Conservation (phyloP, 2,888 invertebrate species). For the Drosophila neutralis region DNA sequence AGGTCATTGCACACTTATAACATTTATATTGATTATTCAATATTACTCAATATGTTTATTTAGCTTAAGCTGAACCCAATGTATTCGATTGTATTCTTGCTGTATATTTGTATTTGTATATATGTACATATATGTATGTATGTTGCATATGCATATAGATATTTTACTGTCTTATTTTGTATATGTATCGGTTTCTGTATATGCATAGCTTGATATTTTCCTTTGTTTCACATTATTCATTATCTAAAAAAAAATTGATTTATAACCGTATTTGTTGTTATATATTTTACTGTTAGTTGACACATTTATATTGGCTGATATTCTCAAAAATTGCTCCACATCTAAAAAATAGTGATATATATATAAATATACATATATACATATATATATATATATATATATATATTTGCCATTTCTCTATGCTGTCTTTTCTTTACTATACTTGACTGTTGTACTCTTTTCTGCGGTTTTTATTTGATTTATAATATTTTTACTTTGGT, state of each 20-base stretch:
- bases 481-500: background rate
- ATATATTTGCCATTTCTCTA: slow-evolving; percentile 1
- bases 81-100: background rate
- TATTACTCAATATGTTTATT: background rate
- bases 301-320: no score
- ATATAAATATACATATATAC: background rate
- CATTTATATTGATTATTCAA: slow-evolving; percentile 5
- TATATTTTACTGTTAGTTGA: slow-evolving; percentile 6
- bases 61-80: background rate
- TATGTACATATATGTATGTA: background rate
- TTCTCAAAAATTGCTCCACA: no score
- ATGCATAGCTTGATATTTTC: slow-evolving; percentile 26
- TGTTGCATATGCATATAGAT: background rate
- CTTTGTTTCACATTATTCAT: background rate
- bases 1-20: slow-evolving; percentile 10
- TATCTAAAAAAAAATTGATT: slow-evolving; percentile 16
- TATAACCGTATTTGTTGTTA: background rate
- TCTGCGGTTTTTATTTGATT: background rate
- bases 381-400: slow-evolving; percentile 24
- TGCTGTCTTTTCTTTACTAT: background rate
- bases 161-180: background rate
- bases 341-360: no score
- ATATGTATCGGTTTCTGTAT: slow-evolving; percentile 18
- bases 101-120: slow-evolving; percentile 19
- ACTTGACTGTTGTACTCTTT: background rate